phyloP scores from a whole-genome alignment of 2,797 vertebrate species.

The Sebastes kiyomatsui region DNA sequence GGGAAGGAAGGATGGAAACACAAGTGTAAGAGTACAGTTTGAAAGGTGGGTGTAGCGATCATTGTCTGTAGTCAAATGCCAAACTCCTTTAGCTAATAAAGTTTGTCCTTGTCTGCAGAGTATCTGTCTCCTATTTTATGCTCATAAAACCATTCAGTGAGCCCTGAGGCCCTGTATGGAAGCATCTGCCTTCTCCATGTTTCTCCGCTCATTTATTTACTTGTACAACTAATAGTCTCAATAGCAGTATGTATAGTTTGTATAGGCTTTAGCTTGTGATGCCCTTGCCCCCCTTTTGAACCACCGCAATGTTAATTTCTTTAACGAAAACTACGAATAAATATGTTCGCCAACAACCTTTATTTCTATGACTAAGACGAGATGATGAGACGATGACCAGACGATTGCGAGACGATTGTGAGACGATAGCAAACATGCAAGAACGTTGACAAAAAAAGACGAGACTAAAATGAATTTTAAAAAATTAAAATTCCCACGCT shows the following conservation, averaged over 20 bases:
- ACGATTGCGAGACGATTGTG: too few relatives aligned
- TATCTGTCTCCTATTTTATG: not conserved
- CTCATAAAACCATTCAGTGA: not conserved
- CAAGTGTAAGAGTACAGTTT: not conserved
- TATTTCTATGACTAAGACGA: too few relatives aligned
- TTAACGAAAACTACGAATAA: too few relatives aligned
- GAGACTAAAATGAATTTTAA: too few relatives aligned
- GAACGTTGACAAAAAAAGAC: too few relatives aligned
- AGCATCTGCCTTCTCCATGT: not conserved
- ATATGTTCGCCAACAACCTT: too few relatives aligned
- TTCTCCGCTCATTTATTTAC: not conserved
- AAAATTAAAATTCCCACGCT: too few relatives aligned
- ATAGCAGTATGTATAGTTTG: not conserved
- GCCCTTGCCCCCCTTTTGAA: not conserved
- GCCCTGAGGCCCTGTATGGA: not conserved
- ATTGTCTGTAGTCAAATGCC: not conserved
- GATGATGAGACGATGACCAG: too few relatives aligned
- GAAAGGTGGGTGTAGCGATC: not conserved
- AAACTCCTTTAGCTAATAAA: not conserved
- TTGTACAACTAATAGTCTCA: not conserved
- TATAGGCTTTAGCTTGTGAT: not conserved
- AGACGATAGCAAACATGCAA: too few relatives aligned
- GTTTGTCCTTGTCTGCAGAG: slow-evolving; percentile 3
- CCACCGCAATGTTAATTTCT: too few relatives aligned
- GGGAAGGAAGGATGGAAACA: not conserved